Conservation (phyloP, 1,140 invertebrate genomes). For the Pogonus chalceus region DNA sequence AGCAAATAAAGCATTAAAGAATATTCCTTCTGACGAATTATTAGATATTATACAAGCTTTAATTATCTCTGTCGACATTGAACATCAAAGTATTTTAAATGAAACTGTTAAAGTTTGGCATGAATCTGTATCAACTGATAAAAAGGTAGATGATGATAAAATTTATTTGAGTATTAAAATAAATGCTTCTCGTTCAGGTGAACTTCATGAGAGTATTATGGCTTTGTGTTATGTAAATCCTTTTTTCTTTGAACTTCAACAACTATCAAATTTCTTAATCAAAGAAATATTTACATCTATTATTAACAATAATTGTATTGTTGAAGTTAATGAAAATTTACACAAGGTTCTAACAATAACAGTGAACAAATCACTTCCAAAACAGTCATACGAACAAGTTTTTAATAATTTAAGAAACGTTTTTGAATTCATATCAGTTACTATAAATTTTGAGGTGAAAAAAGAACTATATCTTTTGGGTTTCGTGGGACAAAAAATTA, state of each 20-base stretch:
- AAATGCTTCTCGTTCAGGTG: neutral
- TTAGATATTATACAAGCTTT: conserved; percentile 38
- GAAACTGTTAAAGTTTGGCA: conserved; percentile 36
- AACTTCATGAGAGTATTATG: conserved; percentile 16
- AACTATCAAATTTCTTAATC: conserved; percentile 42
- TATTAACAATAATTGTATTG: conserved; percentile 40
- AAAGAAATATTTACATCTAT: conserved; percentile 43
- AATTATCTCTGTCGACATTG: conserved; percentile 18
- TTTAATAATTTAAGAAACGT: conserved; percentile 49
- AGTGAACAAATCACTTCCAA: conserved; percentile 35
- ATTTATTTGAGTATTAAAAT: conserved; percentile 20
- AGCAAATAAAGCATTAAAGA: conserved; percentile 38
- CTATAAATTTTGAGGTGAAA: conserved; percentile 43
- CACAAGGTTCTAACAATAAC: conserved; percentile 37
- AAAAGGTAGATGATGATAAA: conserved; percentile 23
- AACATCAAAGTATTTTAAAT: conserved; percentile 33
- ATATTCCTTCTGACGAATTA: conserved; percentile 38
- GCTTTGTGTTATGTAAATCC: conserved; percentile 15
- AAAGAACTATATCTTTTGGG: conserved; percentile 45
- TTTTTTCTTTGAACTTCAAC: conserved; percentile 14
- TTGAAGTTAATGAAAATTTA: conserved; percentile 35
- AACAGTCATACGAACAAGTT: conserved; percentile 44
- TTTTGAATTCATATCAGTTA: conserved; percentile 47
- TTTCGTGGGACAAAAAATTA: conserved; percentile 50
- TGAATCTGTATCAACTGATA: conserved; percentile 38